These are phyloP conservation scores for Ancistrus triradiatus DNA, from an alignment of 2,113 vertebrate genomes.

Conservation along the genomic window DNA sequence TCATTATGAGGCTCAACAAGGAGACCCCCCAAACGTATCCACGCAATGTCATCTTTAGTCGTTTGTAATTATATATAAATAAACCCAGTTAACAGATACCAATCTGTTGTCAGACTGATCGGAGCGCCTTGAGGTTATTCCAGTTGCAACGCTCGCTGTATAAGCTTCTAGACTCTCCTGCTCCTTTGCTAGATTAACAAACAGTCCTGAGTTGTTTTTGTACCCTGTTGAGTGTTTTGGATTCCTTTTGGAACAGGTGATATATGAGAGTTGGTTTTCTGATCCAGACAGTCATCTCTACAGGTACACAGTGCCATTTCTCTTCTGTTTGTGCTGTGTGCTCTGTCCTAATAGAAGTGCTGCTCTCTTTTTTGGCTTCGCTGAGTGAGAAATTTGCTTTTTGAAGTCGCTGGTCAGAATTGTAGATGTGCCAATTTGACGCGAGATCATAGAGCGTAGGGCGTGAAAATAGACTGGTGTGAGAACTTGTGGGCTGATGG, in stretches of 20 bases:
- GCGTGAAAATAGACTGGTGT: too few species aligned
- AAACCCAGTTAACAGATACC: too few species aligned
- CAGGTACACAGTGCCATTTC: constrained; percentile 56
- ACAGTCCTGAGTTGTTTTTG: not conserved
- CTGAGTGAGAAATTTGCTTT: too few species aligned
- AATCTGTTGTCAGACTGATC: constrained; percentile 19
- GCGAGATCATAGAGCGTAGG: too few species aligned
- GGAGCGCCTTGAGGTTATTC: constrained; percentile 56
- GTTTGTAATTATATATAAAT: too few species aligned
- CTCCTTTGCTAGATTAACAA: constrained; percentile 47
- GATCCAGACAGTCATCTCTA: constrained; percentile 55
- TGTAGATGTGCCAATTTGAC: too few species aligned
- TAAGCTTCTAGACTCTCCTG: constrained; percentile 52
- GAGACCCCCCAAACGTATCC: too few species aligned
- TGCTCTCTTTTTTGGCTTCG: constrained; percentile 44
- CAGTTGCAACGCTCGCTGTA: constrained; percentile 46
- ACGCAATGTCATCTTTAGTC: too few species aligned
- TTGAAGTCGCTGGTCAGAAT: too few species aligned
- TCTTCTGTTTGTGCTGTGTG: constrained; percentile 36
- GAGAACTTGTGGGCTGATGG: too few species aligned
- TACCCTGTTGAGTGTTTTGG: not conserved
- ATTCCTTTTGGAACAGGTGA: constrained; percentile 44
- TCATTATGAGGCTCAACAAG: too few species aligned
- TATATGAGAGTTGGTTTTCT: too few species aligned
- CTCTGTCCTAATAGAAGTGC: constrained; percentile 39